Base-by-base conservation (phyloP, 2,113 vertebrate genomes). In the Oryzias javanicus region DNA sequence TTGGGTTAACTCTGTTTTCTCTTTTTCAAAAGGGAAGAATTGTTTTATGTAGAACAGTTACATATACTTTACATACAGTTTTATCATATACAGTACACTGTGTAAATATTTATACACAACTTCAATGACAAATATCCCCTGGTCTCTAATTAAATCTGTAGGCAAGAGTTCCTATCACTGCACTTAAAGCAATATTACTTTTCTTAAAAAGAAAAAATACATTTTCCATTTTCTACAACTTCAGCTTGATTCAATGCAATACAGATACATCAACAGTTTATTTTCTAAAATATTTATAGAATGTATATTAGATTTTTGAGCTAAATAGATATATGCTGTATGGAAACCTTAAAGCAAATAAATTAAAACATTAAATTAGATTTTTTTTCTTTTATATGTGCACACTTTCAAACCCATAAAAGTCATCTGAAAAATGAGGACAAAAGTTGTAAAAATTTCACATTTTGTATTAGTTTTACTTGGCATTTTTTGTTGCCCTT, bases 41-140 rank as follows among this genome's bases (percentile, higher is more conserved):
- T 75, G 77, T 70, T 73, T 80, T 64, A 61, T 70, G 71, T 78
- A 64, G 86, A 83, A 90, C 76, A 85, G 45, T 82, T 72, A 86
- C 80, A 85, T 82, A 66, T 68, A 84, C 56, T 77, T 73, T 67
- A 78, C 54, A 86, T 69, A 89, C 78, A 83, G 65, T 80, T 71
- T 85, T 76, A 53, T 46, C 41, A 80, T 78, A 72, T 74, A 81
- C 71, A 76, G 76, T 74, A 79, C 75, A 78, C 63, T 83, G 70
- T 82, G 67, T 75, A 83, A 86, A 80, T 76, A 45, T 78, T 78
- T 61, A 62, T 72, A 85, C 76, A 82, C 78, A 81, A 86, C 60
- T 80, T 72, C 76, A 88, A 83, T 85, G 81, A 90, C 85, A 86
- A 81, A 88, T 79, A 79, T 55, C 82, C 73, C 73, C 65, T 56